Conservation (phyloP, 2,113 vertebrate genomes). For the Zosterops hypoxanthus region DNA sequence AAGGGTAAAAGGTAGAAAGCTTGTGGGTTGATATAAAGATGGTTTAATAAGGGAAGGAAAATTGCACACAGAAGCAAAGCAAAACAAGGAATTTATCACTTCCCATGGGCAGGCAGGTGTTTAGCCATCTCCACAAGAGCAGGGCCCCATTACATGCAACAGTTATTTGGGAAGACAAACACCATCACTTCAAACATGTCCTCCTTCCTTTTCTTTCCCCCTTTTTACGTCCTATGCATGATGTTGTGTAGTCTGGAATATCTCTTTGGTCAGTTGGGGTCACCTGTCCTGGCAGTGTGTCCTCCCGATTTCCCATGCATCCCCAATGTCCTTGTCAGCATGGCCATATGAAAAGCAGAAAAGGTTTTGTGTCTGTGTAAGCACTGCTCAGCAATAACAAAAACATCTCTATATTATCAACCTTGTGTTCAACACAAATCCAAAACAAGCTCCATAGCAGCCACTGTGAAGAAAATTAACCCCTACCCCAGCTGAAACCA, state of each 20-base stretch:
- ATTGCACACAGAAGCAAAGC: neutral
- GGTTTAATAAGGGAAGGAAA: neutral
- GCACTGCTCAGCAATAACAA: neutral
- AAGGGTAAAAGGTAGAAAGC: neutral
- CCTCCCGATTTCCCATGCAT: neutral
- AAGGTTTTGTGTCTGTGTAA: neutral
- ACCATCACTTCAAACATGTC: neutral
- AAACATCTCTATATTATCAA: neutral
- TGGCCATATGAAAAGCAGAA: neutral
- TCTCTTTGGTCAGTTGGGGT: neutral
- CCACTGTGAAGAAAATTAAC: neutral
- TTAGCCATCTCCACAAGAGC: neutral
- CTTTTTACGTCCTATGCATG: neutral
- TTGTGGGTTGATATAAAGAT: neutral
- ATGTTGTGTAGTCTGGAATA: neutral
- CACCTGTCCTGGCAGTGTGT: neutral
- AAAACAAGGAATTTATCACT: neutral
- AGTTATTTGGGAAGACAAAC: neutral
- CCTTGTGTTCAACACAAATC: neutral
- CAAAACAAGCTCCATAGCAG: neutral
- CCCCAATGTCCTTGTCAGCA: rapidly evolving
- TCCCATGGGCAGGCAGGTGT: neutral
- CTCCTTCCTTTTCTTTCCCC: neutral
- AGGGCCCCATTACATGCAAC: neutral
- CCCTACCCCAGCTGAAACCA: neutral